Evolutionary conservation across 2,797 vertebrate species (phyloP).

Genomic region (Lepidocolaptes lacrymiger): DNA sequence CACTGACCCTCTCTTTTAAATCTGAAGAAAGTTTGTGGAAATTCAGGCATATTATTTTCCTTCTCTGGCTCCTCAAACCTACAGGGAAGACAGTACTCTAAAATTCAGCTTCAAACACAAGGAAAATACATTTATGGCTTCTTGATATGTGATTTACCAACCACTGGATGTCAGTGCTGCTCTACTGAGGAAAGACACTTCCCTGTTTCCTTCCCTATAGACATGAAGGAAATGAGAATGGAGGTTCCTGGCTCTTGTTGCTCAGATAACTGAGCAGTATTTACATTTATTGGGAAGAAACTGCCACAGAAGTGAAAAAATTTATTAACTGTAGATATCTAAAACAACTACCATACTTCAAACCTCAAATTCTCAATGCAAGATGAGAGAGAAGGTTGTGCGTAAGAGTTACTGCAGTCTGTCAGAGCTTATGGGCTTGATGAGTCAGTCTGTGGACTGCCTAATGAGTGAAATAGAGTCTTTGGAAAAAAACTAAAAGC

Average conservation of each 20-base stretch:
- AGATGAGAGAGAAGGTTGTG: not conserved
- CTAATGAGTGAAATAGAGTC: not conserved
- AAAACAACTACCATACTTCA: not conserved
- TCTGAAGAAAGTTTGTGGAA: not conserved
- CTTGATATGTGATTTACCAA: conserved; percentile 10
- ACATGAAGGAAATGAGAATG: not conserved
- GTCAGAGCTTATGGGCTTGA: not conserved
- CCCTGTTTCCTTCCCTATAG: not conserved
- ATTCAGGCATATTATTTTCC: not conserved
- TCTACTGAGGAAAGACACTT: not conserved
- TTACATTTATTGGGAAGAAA: not conserved
- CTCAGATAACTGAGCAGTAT: not conserved
- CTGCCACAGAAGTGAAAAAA: not conserved
- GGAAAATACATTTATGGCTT: not conserved
- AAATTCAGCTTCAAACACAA: not conserved
- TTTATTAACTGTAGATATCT: not conserved
- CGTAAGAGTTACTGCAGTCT: not conserved
- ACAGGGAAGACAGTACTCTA: not conserved
- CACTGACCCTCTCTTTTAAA: not conserved
- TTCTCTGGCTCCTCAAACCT: not conserved
- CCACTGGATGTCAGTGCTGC: conserved; percentile 68
- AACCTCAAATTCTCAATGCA: not conserved
- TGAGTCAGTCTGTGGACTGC: not conserved
- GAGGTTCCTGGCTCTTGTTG: not conserved
- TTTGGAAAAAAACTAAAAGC: not conserved